These are phyloP conservation scores for Bostrychus sinensis DNA, from an alignment of 2,113 vertebrate species.

Conservation along the genomic window DNA sequence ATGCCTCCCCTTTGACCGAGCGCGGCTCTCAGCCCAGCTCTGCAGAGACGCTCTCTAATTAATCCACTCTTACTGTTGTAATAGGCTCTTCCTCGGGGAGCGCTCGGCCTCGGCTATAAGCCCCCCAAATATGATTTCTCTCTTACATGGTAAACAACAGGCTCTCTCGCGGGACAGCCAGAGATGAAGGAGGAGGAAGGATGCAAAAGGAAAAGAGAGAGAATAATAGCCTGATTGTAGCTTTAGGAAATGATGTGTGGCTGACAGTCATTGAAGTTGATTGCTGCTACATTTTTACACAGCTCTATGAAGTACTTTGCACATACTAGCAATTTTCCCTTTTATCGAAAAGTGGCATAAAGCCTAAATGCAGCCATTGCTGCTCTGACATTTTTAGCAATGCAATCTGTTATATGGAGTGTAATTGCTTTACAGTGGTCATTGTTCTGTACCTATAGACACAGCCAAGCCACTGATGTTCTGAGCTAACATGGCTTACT, in stretches of 20 bases:
- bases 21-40: constrained; percentile 80
- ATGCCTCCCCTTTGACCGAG: constrained; percentile 82
- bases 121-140: constrained; percentile 90
- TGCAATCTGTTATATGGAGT: constrained; percentile 1
- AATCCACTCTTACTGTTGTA: constrained; percentile 96
- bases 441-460: constrained; percentile 5
- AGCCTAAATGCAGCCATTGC: not conserved
- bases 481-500: not conserved
- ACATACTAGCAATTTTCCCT: constrained; percentile 7
- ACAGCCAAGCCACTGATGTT: not conserved
- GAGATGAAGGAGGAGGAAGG: constrained; percentile 56
- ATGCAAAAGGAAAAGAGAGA: constrained; percentile 29
- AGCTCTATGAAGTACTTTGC: constrained; percentile 13
- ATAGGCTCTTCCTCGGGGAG: constrained; percentile 87
- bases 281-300: constrained; percentile 25
- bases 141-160: constrained; percentile 92
- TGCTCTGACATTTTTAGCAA: constrained; percentile 19
- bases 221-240: constrained; percentile 22
- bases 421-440: constrained; percentile 4
- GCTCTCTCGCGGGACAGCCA: constrained; percentile 72
- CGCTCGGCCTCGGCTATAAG: constrained; percentile 66
- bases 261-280: constrained; percentile 26
- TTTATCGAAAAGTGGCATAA: not conserved
- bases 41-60: constrained; percentile 90
- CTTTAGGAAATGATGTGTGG: constrained; percentile 13